These are phyloP conservation scores for Enteromius trimaculatus DNA, from an alignment of 2,797 vertebrate species.

Conservation along the genomic window DNA sequence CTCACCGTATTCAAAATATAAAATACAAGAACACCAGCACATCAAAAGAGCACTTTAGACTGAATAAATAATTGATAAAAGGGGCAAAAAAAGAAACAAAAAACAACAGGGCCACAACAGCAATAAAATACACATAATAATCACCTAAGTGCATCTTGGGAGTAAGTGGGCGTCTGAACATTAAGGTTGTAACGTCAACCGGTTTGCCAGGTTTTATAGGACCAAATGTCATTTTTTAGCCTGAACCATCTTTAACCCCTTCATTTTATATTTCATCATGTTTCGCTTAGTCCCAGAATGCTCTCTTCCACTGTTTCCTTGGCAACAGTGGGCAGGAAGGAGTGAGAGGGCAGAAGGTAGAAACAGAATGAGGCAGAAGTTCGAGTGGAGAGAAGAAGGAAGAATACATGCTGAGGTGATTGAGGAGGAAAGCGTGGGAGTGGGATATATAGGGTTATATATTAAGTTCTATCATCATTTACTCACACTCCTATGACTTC, in stretches of 20 bases:
- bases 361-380: constrained; percentile 21
- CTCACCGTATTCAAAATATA: constrained; percentile 42
- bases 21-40: constrained; percentile 7
- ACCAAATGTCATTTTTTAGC: not conserved
- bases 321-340: constrained; percentile 67
- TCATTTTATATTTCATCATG: constrained; percentile 62
- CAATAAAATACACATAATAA: not conserved
- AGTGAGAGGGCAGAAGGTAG: constrained; percentile 32
- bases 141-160: constrained; percentile 57
- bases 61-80: constrained; percentile 14
- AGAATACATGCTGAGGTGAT: constrained; percentile 23
- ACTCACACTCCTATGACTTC: not conserved
- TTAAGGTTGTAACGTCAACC: constrained; percentile 16
- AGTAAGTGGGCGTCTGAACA: constrained; percentile 52
- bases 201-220: constrained; percentile 15
- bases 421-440: not conserved
- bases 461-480: not conserved
- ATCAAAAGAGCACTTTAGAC: constrained; percentile 26
- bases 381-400: constrained; percentile 25
- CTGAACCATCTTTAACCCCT: constrained; percentile 51
- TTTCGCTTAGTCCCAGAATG: constrained; percentile 70
- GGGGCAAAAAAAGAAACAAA: not conserved
- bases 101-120: not conserved
- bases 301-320: constrained; percentile 72
- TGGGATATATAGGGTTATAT: not conserved